phyloP scores from a whole-genome alignment of 2,113 vertebrate genomes.

The Lathamus discolor region DNA sequence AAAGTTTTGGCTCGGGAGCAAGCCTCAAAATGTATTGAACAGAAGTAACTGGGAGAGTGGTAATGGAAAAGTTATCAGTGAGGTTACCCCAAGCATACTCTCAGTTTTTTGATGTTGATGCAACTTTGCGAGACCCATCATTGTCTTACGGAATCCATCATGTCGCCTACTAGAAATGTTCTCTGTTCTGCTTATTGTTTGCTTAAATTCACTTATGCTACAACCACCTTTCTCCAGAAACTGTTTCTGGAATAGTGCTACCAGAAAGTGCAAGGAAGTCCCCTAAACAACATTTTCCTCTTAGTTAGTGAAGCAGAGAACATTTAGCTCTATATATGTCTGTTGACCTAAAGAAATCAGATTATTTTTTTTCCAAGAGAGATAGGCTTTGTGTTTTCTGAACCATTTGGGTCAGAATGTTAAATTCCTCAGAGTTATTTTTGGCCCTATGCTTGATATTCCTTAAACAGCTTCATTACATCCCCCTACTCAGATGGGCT shows the following conservation, averaged over 20 bases:
- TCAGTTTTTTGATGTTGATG: neutral
- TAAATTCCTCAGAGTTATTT: constrained; percentile 4
- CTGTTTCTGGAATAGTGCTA: neutral
- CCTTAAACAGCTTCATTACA: constrained; percentile 8
- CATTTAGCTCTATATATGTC: neutral
- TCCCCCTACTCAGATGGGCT: neutral
- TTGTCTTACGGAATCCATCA: neutral
- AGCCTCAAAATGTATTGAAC: neutral
- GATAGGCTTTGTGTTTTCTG: neutral
- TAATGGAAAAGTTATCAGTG: neutral
- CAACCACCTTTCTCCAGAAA: neutral
- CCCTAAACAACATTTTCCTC: neutral
- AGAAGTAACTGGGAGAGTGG: neutral
- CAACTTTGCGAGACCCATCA: neutral
- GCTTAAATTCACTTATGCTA: neutral
- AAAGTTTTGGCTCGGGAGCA: neutral
- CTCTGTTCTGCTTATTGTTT: neutral
- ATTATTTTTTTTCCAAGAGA: neutral
- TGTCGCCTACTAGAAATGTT: neutral
- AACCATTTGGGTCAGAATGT: neutral
- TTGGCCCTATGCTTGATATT: neutral
- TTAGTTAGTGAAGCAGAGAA: neutral
- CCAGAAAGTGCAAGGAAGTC: neutral
- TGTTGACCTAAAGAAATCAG: neutral
- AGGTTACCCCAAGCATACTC: neutral